These are phyloP conservation scores for Oppia nitens DNA, from an alignment of 1,140 invertebrate species.

Conservation along the genomic window DNA sequence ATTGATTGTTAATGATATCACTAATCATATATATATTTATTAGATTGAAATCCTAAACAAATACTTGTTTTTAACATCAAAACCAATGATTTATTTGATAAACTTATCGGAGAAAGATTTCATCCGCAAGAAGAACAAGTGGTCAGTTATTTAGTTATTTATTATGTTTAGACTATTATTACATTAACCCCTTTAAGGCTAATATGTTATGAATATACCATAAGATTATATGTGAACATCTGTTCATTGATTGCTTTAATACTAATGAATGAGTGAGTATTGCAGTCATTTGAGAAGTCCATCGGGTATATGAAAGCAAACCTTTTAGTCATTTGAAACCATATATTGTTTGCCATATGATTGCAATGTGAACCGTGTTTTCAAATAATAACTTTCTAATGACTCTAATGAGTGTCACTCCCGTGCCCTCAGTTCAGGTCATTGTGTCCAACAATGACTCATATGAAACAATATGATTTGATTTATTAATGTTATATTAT, in stretches of 20 bases:
- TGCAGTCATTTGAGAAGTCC: conserved; percentile 6
- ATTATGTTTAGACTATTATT: neutral
- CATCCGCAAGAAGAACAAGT: conserved; percentile 97
- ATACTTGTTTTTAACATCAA: conserved; percentile 92
- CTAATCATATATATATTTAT: conserved; percentile 27
- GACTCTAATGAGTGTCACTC: neutral
- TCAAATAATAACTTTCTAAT: neutral
- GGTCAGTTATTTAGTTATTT: conserved; percentile 36
- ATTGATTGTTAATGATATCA: conserved; percentile 2
- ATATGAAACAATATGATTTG: neutral
- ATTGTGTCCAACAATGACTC: neutral
- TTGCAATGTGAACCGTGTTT: neutral
- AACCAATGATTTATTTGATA: conserved; percentile 91
- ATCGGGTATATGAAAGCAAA: neutral
- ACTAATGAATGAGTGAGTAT: conserved; percentile 20
- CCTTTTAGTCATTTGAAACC: neutral
- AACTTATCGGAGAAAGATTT: conserved; percentile 98
- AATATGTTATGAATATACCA: neutral
- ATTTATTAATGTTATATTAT: conserved; percentile 1
- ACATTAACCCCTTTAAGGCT: neutral
- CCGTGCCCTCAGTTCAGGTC: neutral
- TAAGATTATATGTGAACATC: neutral
- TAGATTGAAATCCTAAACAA: conserved; percentile 95
- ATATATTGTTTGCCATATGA: neutral
- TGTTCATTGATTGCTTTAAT: conserved; percentile 1